Evolutionary conservation across 92 coral and sea anemone species (phyloP).

Genomic region (Palythoa grandis): DNA sequence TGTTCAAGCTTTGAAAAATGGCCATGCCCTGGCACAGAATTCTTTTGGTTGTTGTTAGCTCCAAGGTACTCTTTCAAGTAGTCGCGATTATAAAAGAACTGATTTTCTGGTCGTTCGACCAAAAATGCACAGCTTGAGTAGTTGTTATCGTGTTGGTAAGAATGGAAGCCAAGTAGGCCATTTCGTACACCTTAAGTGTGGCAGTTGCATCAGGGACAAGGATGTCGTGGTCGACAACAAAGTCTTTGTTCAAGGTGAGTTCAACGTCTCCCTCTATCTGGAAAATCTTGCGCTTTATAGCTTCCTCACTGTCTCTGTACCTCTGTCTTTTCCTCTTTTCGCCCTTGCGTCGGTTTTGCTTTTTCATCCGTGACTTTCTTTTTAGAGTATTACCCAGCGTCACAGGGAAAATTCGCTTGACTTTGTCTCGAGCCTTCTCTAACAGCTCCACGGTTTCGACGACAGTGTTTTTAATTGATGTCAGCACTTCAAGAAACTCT

Average conservation of each 20-base stretch:
- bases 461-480: slow-evolving; percentile 47
- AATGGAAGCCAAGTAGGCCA: slow-evolving; percentile 15
- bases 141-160: slow-evolving; percentile 16
- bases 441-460: slow-evolving; percentile 67
- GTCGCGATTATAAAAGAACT: too few relatives aligned
- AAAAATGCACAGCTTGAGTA: slow-evolving; percentile 32
- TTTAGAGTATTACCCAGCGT: slow-evolving; percentile 55
- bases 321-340: slow-evolving; percentile 57
- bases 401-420: slow-evolving; percentile 59
- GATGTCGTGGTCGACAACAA: slow-evolving; percentile 31
- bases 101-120: too few relatives aligned
- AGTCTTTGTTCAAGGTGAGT: slow-evolving; percentile 27
- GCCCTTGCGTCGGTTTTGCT: too few relatives aligned
- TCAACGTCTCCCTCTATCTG: slow-evolving; percentile 48
- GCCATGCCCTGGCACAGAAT: too few relatives aligned
- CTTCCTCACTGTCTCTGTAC: slow-evolving; percentile 53
- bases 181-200: slow-evolving; percentile 26
- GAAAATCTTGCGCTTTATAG: slow-evolving; percentile 60
- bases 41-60: too few relatives aligned
- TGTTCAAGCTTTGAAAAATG: too few relatives aligned
- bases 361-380: slow-evolving; percentile 64
- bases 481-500: slow-evolving; percentile 54
- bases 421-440: slow-evolving; percentile 67
- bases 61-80: too few relatives aligned
- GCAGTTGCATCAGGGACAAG: slow-evolving; percentile 13